phyloP scores from a whole-genome alignment of 2,888 invertebrate species.

The Agelastica alni region DNA sequence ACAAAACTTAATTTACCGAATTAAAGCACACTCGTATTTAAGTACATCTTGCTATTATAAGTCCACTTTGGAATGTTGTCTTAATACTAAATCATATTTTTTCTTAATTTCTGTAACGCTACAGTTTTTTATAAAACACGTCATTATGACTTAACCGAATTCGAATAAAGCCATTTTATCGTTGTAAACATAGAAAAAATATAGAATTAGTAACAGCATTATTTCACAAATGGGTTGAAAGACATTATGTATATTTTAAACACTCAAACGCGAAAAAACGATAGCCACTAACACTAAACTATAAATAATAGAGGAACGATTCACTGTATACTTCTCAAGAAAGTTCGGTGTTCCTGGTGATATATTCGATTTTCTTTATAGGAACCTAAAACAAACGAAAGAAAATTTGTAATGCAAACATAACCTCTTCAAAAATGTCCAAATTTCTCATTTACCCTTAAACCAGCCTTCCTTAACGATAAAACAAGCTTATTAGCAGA shows the following conservation, averaged over 20 bases:
- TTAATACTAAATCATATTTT: constrained; percentile 30
- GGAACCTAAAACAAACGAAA: constrained; percentile 48
- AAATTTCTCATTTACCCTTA: constrained; percentile 37
- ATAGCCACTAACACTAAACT: constrained; percentile 27
- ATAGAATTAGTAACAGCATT: constrained; percentile 45
- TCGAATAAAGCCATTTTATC: constrained; percentile 58
- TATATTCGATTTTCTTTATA: constrained; percentile 23
- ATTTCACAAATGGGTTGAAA: constrained; percentile 41
- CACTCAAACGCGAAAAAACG: constrained; percentile 28
- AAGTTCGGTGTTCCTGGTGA: constrained; percentile 8
- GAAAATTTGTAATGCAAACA: constrained; percentile 47
- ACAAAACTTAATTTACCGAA: constrained; percentile 38
- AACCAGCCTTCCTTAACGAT: constrained; percentile 21
- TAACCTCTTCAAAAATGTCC: constrained; percentile 48
- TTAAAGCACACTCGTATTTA: constrained; percentile 40
- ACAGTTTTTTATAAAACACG: constrained; percentile 22
- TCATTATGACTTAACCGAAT: constrained; percentile 52
- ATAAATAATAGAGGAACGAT: constrained; percentile 24
- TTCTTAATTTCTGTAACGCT: constrained; percentile 10
- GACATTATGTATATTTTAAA: constrained; percentile 34
- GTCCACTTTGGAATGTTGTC: constrained; percentile 34
- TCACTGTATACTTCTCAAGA: constrained; percentile 17
- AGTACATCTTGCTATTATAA: constrained; percentile 38
- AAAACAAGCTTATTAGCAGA: neutral
- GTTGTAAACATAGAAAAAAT: constrained; percentile 46